These are phyloP conservation scores for Dicycla oo DNA, from an alignment of 2,888 invertebrate species.

Conservation along the genomic window DNA sequence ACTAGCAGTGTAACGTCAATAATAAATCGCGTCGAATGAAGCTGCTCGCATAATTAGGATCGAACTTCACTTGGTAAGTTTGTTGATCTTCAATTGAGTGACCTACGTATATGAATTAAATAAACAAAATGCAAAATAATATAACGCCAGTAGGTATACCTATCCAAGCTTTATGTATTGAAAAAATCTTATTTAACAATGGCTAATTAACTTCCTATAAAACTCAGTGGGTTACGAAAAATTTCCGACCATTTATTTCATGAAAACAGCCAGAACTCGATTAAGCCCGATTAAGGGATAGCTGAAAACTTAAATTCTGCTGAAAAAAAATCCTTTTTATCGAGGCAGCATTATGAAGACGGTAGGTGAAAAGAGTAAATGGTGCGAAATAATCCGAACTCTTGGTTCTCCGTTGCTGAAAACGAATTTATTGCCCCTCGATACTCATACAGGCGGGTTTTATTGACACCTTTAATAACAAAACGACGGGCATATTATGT, in stretches of 20 bases:
- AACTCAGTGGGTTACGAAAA: constrained; percentile 40
- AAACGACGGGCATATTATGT: constrained; percentile 48
- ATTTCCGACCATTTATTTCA: constrained; percentile 51
- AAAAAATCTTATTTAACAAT: constrained; percentile 31
- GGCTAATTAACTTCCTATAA: constrained; percentile 52
- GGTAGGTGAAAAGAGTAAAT: constrained; percentile 88
- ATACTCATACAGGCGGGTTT: constrained; percentile 81
- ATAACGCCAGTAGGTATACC: background rate
- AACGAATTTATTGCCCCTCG: constrained; percentile 88
- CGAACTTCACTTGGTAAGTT: too few species aligned
- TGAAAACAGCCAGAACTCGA: constrained; percentile 76
- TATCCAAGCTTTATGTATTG: constrained; percentile 25
- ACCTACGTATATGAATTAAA: background rate
- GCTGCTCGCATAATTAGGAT: too few species aligned
- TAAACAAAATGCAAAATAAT: background rate
- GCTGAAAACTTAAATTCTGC: constrained; percentile 83
- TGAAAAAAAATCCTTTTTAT: constrained; percentile 82
- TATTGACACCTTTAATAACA: constrained; percentile 83
- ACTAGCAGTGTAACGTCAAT: too few species aligned
- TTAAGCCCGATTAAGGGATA: constrained; percentile 78
- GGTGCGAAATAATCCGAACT: constrained; percentile 89
- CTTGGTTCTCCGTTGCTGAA: constrained; percentile 88
- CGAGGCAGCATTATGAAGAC: constrained; percentile 85
- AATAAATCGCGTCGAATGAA: too few species aligned
- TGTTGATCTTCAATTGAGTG: too few species aligned